These are phyloP conservation scores for Anadara kagoshimensis DNA, from an alignment of 1,140 invertebrate species.

Conservation along the genomic window DNA sequence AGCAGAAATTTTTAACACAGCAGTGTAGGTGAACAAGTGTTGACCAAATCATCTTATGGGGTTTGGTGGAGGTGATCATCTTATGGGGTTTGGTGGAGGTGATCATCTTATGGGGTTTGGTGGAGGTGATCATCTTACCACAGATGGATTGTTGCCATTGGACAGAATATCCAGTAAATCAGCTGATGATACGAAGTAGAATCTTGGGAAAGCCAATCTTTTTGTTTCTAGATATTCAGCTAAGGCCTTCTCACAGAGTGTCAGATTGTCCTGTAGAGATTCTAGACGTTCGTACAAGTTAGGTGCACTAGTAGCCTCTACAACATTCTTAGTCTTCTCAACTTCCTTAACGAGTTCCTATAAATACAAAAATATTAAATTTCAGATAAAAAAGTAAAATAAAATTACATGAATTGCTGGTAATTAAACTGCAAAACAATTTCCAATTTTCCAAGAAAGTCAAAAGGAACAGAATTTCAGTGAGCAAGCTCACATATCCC, in stretches of 20 bases:
- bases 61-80: too few species aligned
- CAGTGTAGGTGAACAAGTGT: too few species aligned
- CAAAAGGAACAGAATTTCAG: background rate
- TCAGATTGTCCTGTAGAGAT: slow-evolving; percentile 87
- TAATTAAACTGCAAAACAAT: background rate
- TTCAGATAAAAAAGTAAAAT: background rate
- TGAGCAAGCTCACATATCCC: background rate
- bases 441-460: background rate
- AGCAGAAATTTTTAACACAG: too few species aligned
- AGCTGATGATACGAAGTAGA: slow-evolving; percentile 97
- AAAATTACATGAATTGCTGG: background rate
- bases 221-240: slow-evolving; percentile 98
- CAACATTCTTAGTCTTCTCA: slow-evolving; percentile 82
- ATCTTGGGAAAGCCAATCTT: slow-evolving; percentile 92
- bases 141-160: slow-evolving; percentile 93
- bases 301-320: slow-evolving; percentile 90
- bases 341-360: slow-evolving; percentile 74
- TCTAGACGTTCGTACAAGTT: slow-evolving; percentile 87
- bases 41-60: too few species aligned
- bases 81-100: too few species aligned
- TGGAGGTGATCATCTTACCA: slow-evolving; percentile 73
- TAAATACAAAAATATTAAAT: slow-evolving; percentile 5
- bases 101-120: too few species aligned
- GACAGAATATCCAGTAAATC: slow-evolving; percentile 96
- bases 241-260: slow-evolving; percentile 95